phyloP scores from a whole-genome alignment of 2,888 invertebrate species.

The Didymodactylos carnosus region DNA sequence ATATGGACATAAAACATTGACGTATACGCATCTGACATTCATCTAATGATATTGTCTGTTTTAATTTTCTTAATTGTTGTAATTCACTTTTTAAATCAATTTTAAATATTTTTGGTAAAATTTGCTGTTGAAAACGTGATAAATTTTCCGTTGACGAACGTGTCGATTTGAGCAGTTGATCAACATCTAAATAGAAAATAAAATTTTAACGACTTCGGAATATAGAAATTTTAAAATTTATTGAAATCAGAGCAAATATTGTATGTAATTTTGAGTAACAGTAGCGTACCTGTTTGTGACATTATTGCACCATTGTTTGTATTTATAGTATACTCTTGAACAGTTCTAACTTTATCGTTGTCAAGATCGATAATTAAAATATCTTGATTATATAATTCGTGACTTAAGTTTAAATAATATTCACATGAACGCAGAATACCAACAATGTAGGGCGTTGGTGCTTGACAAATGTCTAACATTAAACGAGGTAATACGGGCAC shows the following conservation, averaged over 20 bases:
- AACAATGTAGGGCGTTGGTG: conserved; percentile 90
- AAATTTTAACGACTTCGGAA: too few species aligned
- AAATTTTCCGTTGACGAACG: neutral
- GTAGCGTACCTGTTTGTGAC: too few species aligned
- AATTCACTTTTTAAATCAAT: neutral
- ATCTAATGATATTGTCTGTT: neutral
- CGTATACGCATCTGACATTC: neutral
- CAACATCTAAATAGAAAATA: neutral
- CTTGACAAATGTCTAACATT: conserved; percentile 73
- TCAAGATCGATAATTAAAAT: conserved; percentile 11
- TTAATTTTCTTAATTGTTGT: neutral
- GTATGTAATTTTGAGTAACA: too few species aligned
- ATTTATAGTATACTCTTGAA: too few species aligned
- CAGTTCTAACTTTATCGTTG: too few species aligned
- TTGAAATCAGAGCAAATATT: too few species aligned
- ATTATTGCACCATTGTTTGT: too few species aligned
- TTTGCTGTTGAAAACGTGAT: neutral
- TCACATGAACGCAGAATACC: conserved; percentile 42
- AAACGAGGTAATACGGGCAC: conserved; percentile 82
- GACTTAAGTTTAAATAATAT: neutral
- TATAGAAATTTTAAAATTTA: too few species aligned
- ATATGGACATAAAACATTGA: neutral
- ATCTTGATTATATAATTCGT: conserved; percentile 5
- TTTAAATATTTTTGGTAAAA: neutral
- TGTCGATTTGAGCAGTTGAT: neutral